These are phyloP conservation scores for Sminthurinus aureus DNA, from an alignment of 2,888 invertebrate species.

Conservation along the genomic window DNA sequence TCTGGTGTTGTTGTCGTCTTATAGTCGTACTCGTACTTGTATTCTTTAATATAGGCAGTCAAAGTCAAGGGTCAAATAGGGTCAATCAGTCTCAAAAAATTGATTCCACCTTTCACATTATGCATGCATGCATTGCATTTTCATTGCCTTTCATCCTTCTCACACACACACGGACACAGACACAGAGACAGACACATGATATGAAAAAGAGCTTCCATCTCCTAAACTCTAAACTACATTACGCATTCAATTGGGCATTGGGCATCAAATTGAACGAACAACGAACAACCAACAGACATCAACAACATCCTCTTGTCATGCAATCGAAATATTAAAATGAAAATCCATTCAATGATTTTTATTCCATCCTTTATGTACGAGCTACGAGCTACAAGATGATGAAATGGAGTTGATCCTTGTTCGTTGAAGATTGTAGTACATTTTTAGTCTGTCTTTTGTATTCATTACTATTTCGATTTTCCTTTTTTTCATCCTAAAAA, in stretches of 20 bases:
- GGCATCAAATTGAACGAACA: too few relatives aligned
- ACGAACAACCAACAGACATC: neutral
- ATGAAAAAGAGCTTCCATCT: neutral
- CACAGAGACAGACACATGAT: too few relatives aligned
- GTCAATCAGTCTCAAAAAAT: constrained; percentile 14
- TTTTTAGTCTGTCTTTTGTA: too few relatives aligned
- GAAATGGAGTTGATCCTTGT: too few relatives aligned
- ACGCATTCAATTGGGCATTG: neutral
- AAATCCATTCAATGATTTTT: neutral
- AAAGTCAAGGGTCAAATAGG: constrained; percentile 18
- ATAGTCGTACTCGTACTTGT: too few relatives aligned
- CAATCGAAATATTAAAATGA: neutral
- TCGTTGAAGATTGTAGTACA: too few relatives aligned
- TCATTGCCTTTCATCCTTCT: neutral
- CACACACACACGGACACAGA: too few relatives aligned
- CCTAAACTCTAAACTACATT: neutral
- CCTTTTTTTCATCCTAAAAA: too few relatives aligned
- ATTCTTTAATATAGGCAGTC: neutral
- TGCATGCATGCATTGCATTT: neutral
- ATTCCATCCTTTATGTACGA: too few relatives aligned
- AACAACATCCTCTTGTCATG: neutral
- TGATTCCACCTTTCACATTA: constrained; percentile 4
- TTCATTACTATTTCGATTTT: too few relatives aligned
- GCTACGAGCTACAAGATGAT: too few relatives aligned
- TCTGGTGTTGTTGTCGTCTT: neutral